phyloP scores from a whole-genome alignment of 23 tunicate genomes.

The Pegea sp. region DNA sequence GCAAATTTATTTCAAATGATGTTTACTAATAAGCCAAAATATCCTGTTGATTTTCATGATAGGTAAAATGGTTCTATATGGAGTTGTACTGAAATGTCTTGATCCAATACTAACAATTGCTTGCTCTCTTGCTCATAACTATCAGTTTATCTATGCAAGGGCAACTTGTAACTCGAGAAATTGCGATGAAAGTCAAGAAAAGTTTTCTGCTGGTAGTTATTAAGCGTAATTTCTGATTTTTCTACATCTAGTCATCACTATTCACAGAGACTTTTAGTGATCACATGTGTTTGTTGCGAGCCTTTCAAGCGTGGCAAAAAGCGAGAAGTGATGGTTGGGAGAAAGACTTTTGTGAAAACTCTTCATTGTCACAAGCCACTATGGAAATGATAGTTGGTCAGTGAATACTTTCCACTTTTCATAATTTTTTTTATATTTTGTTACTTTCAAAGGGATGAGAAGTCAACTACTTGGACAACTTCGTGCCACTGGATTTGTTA shows the following conservation, averaged over 20 bases:
- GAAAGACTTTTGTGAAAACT: slow-evolving; percentile 32
- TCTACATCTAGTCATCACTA: background rate
- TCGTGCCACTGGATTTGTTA: slow-evolving; percentile 89
- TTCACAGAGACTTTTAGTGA: slow-evolving; percentile 71
- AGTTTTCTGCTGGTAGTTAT: slow-evolving; percentile 47
- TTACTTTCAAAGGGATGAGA: slow-evolving; percentile 39
- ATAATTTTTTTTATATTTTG: background rate
- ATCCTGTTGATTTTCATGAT: background rate
- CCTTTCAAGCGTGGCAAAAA: slow-evolving; percentile 88
- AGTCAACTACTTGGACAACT: slow-evolving; percentile 88
- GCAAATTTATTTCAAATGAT: background rate
- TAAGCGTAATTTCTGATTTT: background rate
- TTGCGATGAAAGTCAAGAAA: slow-evolving; percentile 26
- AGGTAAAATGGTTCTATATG: slow-evolving; percentile 77
- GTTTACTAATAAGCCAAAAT: background rate
- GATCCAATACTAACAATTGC: slow-evolving; percentile 91
- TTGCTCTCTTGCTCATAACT: slow-evolving; percentile 65
- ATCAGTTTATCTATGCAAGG: slow-evolving; percentile 38
- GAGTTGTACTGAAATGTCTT: slow-evolving; percentile 70
- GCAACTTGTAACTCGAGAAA: slow-evolving; percentile 6
- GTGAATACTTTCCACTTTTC: background rate
- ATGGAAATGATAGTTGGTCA: slow-evolving; percentile 90
- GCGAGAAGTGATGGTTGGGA: slow-evolving; percentile 92
- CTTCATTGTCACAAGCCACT: slow-evolving; percentile 72
- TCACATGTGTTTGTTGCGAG: slow-evolving; percentile 64